Evolutionary conservation across 2,113 vertebrate species (phyloP), one percentile per base, ranked within the genome.

Genomic region (Alouatta palliata): DNA sequence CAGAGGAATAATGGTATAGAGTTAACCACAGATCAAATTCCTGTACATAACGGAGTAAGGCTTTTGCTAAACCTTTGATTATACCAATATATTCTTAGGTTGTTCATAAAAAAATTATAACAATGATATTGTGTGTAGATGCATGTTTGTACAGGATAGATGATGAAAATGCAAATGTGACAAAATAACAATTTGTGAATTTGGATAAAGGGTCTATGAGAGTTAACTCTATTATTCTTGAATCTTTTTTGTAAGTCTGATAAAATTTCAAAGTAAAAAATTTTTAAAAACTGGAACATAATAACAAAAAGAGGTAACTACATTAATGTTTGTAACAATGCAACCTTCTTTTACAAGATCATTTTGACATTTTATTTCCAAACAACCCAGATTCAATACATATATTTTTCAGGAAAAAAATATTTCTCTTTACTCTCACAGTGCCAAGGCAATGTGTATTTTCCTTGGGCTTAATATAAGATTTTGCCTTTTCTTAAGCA

Each of bases 191-290:
- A 40, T 43, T 73, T 21, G 16, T 90, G n/a, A 86, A 87, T 64
- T 35, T 87, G 5, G 8, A 90, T 35, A 45, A 76, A 83, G 3
- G 0, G 1, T 79, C 6, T n/a, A 2, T 77, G 12, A 30, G 43
- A 79, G 12, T 37, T 61, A 32, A 6, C 14, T 58, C 35, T 80
- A 66, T 25, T 82, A 66, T n/a, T 95, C 37, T 20, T 79, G 9
- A 8, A 56, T 73, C 9, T 52, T 73, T 73, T 89, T 32, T 82
- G 2, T 40, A 32, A 70, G 16, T 73, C 73, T 43, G 47, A 64
- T 80, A 56, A 23, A 14, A 86, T 87, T 91, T 94, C 23, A 95
- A 75, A 91, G 20, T 76, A 52, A 91, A 96, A 70, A 79, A 2
- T 79, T 35, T 81, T 81, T n/a, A 27, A 25, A 80, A 64, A 68